Evolutionary conservation across 37 sponge, comb jelly and placozoan genomes (phyloP), one percentile per base, ranked within the genome.

Genomic region (Agelas oroides): DNA sequence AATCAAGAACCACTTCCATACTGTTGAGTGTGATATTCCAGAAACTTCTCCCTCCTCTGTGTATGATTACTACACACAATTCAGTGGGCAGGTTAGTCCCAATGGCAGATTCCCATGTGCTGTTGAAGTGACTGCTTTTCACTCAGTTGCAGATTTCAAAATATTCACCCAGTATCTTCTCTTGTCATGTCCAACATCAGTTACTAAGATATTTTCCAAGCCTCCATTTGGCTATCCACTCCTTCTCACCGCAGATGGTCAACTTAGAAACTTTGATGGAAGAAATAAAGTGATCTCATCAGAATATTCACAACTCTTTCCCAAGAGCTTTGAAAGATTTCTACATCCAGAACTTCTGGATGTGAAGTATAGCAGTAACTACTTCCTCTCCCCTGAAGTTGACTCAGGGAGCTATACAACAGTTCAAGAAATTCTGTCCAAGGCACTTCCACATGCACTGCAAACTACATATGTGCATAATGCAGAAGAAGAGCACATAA

Each of bases 181-280:
- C 12, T 46, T 8, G 8, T 8, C 8, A 12, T 46, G 3, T 46
- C 46, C 3, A 46, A 46, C 46, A 46, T 38, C 25, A 23, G 24
- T 17, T 0, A 0, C 3, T 20, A 1, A 27, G 15, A 21, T 23
- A 23, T 89, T 84, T 72, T 71, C 78, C 35, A 24, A 72, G 15
- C 14, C 62, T 21, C 90, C 90, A 27, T 84, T 74, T 54, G 79
- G 67, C 33, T 40, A 79, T 21, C 79, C 78, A 36, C 58, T 89
- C 18, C 69, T 89, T n/a, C 59, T 89, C 23, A 78, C 84, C 24
- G 85, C 84, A 56, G 90, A 84, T 61, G 35, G 57, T 0, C 72
- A 59, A 5, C 18, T 89, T 14, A 19, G 79, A 16, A 39, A 5
- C 6, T 84, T 89, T 84, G 79, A 89, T 56, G 66, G 35, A 28